Evolutionary conservation across 1,140 invertebrate genomes (phyloP).

Genomic region (Asbolus verrucosus): DNA sequence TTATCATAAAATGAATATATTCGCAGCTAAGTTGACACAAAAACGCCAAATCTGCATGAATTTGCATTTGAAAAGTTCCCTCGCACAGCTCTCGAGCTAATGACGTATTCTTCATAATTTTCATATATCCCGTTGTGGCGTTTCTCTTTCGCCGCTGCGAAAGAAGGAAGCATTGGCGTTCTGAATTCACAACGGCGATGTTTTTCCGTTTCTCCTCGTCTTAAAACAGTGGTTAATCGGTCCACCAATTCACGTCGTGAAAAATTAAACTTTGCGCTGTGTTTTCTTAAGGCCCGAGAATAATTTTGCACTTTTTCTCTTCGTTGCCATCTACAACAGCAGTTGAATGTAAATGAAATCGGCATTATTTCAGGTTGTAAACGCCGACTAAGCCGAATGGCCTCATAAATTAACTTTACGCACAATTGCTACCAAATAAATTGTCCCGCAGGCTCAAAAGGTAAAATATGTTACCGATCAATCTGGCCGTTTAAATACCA

Average conservation of each 20-base stretch:
- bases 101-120: conserved; percentile 47
- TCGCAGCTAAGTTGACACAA: conserved; percentile 45
- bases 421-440: conserved; percentile 46
- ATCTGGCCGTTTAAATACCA: conserved; percentile 30
- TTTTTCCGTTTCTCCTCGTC: no score
- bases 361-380: conserved; percentile 43
- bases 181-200: no score
- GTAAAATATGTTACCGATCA: conserved; percentile 38
- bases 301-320: conserved; percentile 19
- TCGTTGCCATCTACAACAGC: conserved; percentile 3
- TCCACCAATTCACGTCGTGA: no score
- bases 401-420: conserved; percentile 44
- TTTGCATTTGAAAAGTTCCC: conserved; percentile 45
- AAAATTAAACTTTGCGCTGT: no score
- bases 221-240: no score
- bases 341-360: conserved; percentile 37
- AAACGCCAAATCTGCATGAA: conserved; percentile 43
- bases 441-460: conserved; percentile 41
- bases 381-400: conserved; percentile 38
- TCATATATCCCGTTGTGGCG: conserved; percentile 27
- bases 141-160: no score
- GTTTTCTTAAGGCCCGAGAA: not conserved
- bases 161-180: no score
- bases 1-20: conserved; percentile 41
- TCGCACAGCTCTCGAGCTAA: conserved; percentile 44